phyloP scores from a whole-genome alignment of 2,113 vertebrate species.

The human (Homo sapiens) region DNA sequence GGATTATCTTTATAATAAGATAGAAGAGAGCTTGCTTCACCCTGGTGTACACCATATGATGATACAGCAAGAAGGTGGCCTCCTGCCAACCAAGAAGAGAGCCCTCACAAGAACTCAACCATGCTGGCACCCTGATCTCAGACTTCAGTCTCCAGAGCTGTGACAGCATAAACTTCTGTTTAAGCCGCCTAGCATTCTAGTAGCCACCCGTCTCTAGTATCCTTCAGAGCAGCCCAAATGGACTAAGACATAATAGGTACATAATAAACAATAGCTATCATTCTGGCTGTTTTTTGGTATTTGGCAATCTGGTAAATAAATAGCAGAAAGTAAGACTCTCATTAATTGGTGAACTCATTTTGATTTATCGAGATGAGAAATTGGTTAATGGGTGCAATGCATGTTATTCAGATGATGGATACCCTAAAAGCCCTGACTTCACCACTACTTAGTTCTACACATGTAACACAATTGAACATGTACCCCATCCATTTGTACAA shows the following conservation, averaged over 20 bases:
- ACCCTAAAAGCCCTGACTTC: too few relatives aligned
- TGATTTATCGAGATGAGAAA: conserved; percentile 71
- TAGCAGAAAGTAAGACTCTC: conserved; percentile 54
- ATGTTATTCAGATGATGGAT: too few relatives aligned
- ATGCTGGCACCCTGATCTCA: not conserved
- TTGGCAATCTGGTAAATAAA: conserved; percentile 61
- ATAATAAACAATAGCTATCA: not conserved
- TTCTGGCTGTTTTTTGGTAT: conserved; percentile 56
- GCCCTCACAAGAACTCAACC: not conserved
- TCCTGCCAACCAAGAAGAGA: not conserved
- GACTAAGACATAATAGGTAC: not conserved
- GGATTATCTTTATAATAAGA: too few relatives aligned
- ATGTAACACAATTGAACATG: too few relatives aligned
- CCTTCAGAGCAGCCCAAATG: not conserved
- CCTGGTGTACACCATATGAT: accelerated
- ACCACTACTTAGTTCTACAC: too few relatives aligned
- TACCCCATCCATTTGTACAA: too few relatives aligned
- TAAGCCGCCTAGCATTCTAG: too few relatives aligned
- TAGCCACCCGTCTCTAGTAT: not conserved
- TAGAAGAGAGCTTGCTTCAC: accelerated
- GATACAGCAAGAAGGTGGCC: not conserved
- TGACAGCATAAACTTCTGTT: not conserved
- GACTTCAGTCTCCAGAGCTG: not conserved
- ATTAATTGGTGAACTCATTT: conserved; percentile 68
- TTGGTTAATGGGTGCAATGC: too few relatives aligned